Conservation (phyloP, 2,888 invertebrate genomes). For the Lucinisca nassula region DNA sequence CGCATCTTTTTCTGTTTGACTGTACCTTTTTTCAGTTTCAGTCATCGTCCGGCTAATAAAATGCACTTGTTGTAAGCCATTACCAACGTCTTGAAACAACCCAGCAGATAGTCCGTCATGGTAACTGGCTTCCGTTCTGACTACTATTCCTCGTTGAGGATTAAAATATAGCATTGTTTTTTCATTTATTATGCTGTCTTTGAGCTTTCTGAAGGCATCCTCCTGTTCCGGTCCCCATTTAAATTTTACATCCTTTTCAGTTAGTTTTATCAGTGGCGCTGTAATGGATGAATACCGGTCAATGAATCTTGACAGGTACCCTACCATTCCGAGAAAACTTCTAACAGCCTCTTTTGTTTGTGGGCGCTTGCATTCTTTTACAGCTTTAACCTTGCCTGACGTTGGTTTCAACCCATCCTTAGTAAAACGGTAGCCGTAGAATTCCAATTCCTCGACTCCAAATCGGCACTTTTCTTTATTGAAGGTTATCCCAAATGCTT, state of each 20-base stretch:
- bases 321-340: conserved; percentile 23
- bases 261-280: neutral
- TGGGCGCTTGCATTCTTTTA: conserved; percentile 8
- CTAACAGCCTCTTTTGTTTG: conserved; percentile 17
- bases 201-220: neutral
- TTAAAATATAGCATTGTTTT: conserved; percentile 2
- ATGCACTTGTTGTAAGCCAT: conserved; percentile 43
- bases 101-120: neutral
- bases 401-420: conserved; percentile 21
- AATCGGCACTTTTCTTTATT: conserved; percentile 25
- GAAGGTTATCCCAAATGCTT: conserved; percentile 6
- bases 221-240: neutral
- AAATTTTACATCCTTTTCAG: neutral
- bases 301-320: conserved; percentile 12
- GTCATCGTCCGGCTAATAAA: conserved; percentile 43
- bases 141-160: neutral
- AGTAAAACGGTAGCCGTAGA: neutral
- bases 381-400: neutral
- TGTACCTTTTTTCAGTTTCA: conserved; percentile 22
- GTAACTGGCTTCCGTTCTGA: conserved; percentile 1
- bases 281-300: neutral
- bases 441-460: conserved; percentile 17
- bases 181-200: conserved; percentile 11
- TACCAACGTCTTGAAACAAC: conserved; percentile 23
- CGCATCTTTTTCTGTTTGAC: conserved; percentile 35